phyloP scores from a whole-genome alignment of 1,140 invertebrate species.

The Cyphomyrmex costatus region DNA sequence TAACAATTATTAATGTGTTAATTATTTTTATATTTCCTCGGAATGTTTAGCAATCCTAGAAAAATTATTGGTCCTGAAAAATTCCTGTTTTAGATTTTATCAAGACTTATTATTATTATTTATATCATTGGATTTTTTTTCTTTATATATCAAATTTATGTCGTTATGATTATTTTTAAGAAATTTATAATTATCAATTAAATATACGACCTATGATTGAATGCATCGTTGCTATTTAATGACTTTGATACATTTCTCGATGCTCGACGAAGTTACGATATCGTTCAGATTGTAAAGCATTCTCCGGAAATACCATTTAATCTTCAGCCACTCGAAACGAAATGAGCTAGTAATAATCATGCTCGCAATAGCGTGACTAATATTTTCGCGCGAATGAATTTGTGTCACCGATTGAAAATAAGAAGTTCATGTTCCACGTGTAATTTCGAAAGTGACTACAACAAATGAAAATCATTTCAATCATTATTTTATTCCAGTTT shows the following conservation, averaged over 20 bases:
- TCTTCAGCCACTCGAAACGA: slow-evolving; percentile 23
- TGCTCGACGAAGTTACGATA: slow-evolving; percentile 24
- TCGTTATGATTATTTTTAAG: slow-evolving; percentile 2
- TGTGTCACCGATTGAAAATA: not conserved
- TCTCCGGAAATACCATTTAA: slow-evolving; percentile 17
- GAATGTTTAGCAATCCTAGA: not conserved
- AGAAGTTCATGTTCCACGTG: slow-evolving; percentile 1
- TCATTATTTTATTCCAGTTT: slow-evolving; percentile 6
- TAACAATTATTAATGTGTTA: not conserved
- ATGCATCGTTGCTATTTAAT: not conserved
- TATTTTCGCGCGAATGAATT: slow-evolving; percentile 14
- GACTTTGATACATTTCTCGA: slow-evolving; percentile 28
- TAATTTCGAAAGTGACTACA: slow-evolving; percentile 4
- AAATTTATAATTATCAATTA: not conserved
- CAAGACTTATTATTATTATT: slow-evolving; percentile 19
- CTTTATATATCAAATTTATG: not conserved
- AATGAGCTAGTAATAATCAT: slow-evolving; percentile 33
- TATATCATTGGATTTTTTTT: not conserved
- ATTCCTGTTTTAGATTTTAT: not conserved
- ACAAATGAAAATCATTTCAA: not conserved
- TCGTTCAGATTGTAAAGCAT: slow-evolving; percentile 5
- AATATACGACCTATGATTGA: not conserved
- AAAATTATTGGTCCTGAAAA: not conserved
- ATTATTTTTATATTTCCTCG: not conserved
- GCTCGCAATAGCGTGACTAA: slow-evolving; percentile 41